Evolutionary conservation across 2,113 vertebrate genomes (phyloP).

Genomic region (Cercopithecus mona): DNA sequence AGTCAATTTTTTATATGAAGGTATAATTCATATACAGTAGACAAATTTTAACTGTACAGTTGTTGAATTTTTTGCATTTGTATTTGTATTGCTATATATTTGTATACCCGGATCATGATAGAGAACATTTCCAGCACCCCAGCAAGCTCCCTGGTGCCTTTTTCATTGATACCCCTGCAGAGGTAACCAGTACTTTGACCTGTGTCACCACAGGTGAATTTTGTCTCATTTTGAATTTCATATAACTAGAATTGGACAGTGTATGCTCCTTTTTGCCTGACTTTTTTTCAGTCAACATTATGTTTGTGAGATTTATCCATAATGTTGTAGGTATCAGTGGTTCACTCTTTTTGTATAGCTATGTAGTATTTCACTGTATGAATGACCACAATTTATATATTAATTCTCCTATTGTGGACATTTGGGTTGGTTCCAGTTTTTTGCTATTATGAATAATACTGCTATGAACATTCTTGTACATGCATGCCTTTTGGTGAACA

Average conservation of each 20-base stretch:
- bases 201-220: background rate
- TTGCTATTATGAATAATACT: background rate
- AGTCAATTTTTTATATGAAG: background rate
- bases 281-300: background rate
- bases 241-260: background rate
- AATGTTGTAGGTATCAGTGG: background rate
- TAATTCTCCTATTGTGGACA: background rate
- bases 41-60: background rate
- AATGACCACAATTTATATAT: background rate
- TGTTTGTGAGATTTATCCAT: background rate
- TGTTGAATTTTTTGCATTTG: background rate
- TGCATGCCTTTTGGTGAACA: background rate
- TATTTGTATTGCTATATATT: background rate
- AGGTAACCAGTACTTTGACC: background rate
- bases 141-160: background rate
- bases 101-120: background rate
- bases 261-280: background rate
- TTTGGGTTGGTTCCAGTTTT: background rate
- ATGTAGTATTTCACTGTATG: background rate
- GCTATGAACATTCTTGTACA: background rate
- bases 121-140: background rate
- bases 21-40: background rate
- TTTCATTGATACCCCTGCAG: background rate
- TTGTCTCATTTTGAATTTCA: slow-evolving; percentile 12
- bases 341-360: background rate